These are phyloP conservation scores for Gavialis gangeticus DNA, from an alignment of 2,113 vertebrate genomes.

Conservation along the genomic window DNA sequence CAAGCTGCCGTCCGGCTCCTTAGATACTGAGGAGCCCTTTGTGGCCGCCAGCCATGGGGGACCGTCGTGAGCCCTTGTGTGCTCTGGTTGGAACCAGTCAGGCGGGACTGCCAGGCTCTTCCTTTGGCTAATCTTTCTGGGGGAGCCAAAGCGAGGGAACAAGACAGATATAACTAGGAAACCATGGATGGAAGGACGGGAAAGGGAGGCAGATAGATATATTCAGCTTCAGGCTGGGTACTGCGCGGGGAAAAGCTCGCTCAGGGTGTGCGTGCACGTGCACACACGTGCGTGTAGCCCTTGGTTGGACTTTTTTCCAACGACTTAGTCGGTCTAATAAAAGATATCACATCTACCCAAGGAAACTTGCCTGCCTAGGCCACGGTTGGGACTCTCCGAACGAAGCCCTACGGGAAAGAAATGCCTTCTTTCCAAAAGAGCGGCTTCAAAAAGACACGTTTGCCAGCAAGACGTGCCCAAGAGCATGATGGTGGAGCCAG, in stretches of 20 bases:
- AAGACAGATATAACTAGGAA: neutral
- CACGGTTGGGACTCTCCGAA: neutral
- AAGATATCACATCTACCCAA: no score
- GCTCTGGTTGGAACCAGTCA: slow-evolving; percentile 21
- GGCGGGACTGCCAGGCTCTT: neutral
- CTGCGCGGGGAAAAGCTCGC: neutral
- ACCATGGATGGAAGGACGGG: neutral
- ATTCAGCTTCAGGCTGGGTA: neutral
- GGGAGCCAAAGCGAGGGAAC: neutral
- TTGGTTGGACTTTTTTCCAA: neutral
- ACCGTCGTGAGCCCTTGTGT: slow-evolving; percentile 11
- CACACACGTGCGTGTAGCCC: neutral
- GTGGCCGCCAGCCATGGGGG: neutral
- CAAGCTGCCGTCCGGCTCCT: neutral
- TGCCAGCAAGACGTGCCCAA: neutral
- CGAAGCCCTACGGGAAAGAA: neutral
- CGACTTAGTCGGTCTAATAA: no score
- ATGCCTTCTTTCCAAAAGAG: neutral
- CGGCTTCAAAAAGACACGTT: neutral
- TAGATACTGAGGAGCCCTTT: slow-evolving; percentile 7
- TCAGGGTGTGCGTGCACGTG: neutral
- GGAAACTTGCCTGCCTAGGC: no score
- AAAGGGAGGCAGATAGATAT: neutral
- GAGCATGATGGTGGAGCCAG: neutral
- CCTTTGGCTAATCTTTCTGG: neutral